phyloP scores from a whole-genome alignment of 2,113 vertebrate species.

The Semnornis frantzii region DNA sequence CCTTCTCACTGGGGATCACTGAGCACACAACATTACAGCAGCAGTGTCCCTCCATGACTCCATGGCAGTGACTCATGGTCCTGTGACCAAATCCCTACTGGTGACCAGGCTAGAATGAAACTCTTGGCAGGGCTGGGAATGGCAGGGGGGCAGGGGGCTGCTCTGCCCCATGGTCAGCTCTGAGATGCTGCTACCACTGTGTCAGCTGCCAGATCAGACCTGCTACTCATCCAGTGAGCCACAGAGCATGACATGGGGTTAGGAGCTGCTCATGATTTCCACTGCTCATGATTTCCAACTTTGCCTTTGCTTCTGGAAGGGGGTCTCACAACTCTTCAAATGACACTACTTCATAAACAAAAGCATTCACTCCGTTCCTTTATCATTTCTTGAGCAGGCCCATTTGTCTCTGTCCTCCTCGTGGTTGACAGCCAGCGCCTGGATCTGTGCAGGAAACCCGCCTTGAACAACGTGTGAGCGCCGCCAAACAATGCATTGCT shows the following conservation, averaged over 20 bases:
- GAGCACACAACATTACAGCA: neutral
- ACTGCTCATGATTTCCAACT: neutral
- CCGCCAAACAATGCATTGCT: conserved; percentile 51
- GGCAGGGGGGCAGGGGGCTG: neutral
- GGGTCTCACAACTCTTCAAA: neutral
- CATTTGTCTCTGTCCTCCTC: neutral
- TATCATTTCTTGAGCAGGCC: conserved; percentile 19
- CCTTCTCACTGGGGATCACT: neutral
- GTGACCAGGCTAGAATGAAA: neutral
- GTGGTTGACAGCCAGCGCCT: neutral
- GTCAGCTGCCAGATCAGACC: rapidly evolving
- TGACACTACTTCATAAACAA: neutral
- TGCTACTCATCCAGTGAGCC: rapidly evolving
- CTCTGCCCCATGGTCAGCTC: neutral
- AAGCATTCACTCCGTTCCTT: neutral
- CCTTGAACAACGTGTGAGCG: neutral
- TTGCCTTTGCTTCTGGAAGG: neutral
- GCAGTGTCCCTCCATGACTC: neutral
- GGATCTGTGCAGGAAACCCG: conserved; percentile 60
- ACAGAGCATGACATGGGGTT: rapidly evolving
- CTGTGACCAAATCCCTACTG: neutral
- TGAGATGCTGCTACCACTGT: neutral
- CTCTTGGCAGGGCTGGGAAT: neutral
- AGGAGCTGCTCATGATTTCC: neutral
- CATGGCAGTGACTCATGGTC: neutral